Percentiles rank a stretch among this genome's conserved stretches.
Conservation (phyloP, 2,113 vertebrate genomes). For the Sceloporus tristichus region DNA sequence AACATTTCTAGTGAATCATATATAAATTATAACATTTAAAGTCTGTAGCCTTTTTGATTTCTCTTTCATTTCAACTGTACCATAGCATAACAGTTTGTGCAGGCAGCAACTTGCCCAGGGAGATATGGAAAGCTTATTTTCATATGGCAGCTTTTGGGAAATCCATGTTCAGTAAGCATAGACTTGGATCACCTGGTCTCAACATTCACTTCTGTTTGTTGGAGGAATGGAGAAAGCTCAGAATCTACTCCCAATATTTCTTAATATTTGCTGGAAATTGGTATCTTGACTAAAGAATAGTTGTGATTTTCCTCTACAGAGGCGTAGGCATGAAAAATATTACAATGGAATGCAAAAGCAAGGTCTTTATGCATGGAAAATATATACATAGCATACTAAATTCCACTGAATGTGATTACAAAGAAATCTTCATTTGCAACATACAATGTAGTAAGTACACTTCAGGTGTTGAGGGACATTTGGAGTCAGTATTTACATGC, state of each 20-base stretch:
- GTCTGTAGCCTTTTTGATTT: background rate
- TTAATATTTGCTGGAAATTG: background rate
- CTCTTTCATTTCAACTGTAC: background rate
- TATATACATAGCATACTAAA: no score
- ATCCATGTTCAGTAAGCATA: background rate
- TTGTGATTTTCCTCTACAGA: background rate
- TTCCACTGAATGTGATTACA: no score
- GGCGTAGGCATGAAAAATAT: background rate
- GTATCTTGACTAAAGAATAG: background rate
- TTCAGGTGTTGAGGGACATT: no score
- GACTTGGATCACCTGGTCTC: background rate
- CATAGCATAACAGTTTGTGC: background rate
- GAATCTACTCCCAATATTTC: background rate
- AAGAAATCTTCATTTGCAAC: no score
- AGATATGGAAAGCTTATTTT: background rate
- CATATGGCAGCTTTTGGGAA: background rate
- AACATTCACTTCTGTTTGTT: background rate
- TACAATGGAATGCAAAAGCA: no score
- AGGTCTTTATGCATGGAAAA: no score
- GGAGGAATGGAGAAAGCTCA: background rate
- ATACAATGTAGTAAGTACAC: no score
- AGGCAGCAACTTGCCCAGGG: background rate
- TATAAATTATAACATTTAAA: background rate
- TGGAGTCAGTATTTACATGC: no score
- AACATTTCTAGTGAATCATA: background rate